Conservation (phyloP, 2,888 invertebrate genomes). For the Carcina quercana region DNA sequence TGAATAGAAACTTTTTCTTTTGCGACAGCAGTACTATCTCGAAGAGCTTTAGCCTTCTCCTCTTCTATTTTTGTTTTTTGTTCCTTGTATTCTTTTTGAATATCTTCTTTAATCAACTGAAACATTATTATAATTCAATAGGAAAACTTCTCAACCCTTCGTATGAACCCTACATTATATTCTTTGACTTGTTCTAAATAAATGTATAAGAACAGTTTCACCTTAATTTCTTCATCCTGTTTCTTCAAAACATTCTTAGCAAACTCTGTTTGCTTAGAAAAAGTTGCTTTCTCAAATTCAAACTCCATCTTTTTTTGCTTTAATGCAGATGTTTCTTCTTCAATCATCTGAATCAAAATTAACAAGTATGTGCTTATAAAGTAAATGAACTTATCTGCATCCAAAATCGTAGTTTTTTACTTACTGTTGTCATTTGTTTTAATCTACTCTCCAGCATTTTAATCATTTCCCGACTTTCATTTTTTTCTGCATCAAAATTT, state of each 20-base stretch:
- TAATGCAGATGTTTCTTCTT: conserved; percentile 56
- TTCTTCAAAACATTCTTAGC: conserved; percentile 70
- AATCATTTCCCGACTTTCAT: conserved; percentile 66
- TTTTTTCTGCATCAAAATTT: conserved; percentile 70
- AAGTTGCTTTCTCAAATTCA: conserved; percentile 75
- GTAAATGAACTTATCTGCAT: too few relatives aligned
- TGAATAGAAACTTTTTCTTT: conserved; percentile 56
- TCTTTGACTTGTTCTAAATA: too few relatives aligned
- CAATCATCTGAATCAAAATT: conserved; percentile 43
- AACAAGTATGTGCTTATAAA: not conserved
- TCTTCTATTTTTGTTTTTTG: conserved; percentile 53
- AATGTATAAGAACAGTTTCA: conserved; percentile 22
- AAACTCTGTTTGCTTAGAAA: conserved; percentile 75
- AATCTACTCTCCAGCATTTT: conserved; percentile 72
- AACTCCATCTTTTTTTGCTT: conserved; percentile 77
- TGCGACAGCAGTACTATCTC: conserved; percentile 40
- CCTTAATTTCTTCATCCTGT: conserved; percentile 76
- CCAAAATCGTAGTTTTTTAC: conserved; percentile 8
- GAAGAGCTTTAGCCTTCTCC: conserved; percentile 45
- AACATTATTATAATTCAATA: not conserved
- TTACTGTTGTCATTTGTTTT: conserved; percentile 73
- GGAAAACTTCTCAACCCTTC: not conserved
- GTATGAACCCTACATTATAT: not conserved
- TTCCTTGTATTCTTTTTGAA: conserved; percentile 59
- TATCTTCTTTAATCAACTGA: conserved; percentile 53